Evolutionary conservation across 2,797 vertebrate species (phyloP), one percentile per base, ranked within the genome.

Genomic region (Urosaurus nigricauda): DNA sequence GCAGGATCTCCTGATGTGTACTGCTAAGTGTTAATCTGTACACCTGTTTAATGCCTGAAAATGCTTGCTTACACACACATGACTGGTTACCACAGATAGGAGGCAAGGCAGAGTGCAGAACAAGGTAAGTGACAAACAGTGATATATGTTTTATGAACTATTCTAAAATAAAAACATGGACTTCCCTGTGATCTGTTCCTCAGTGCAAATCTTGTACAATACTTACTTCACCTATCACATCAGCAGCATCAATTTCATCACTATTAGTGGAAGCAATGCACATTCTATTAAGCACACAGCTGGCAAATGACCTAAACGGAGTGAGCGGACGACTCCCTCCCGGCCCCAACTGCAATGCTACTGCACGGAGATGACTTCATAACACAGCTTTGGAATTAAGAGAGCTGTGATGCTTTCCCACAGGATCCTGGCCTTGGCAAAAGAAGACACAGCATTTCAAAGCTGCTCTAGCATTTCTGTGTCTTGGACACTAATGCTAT

Each of bases 251-350:
- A 87, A 78, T 78, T 79, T 68, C 85, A 86, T 80, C 68, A 80
- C 65, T 65, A 43, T 74, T 60, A 87, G 53, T 32, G 2, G 68
- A 73, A 87, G 35, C 35, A 13, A 37, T 71, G 68, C 68, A 73
- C 19, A 3, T 82, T 79, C 79, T 87, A 24, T 74, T 81, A 87
- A 87, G 86, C 79, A 73, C 79, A 43, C 79, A 82, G 79, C 79
- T 82, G 86, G 51, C 65, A 87, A 82, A 87, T 81, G 79, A 87
- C 86, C 79, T 79, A 74, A 40, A 60, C 78, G 47, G 51, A 73
- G 70, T 24, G 43, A 73, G 65, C 12, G 32, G 53, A 73, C 82
- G 29, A 7, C 68, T 84, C 74, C 83, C 32, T 53, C 19, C 21
- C 68, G 26, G 74, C 51, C 53, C n/a, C 4, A 51, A 79, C 40